phyloP scores from a whole-genome alignment of 2,888 invertebrate genomes.

The Macropis europaea region DNA sequence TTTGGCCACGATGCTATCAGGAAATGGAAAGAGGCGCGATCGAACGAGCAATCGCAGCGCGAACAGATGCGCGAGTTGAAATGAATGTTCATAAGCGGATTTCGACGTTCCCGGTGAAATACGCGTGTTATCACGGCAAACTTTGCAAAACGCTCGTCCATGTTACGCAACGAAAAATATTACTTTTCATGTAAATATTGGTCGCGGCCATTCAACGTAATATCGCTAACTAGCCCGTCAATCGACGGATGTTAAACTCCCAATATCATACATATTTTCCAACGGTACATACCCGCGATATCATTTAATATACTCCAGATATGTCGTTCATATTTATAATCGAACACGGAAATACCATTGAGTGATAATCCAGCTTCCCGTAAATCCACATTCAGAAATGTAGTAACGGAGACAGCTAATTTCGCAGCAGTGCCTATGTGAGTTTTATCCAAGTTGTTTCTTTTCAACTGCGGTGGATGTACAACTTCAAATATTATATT shows the following conservation, averaged over 20 bases:
- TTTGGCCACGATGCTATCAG: not conserved
- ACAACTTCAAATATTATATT: too few species aligned
- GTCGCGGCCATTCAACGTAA: slow-evolving; percentile 13
- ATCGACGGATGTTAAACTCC: slow-evolving; percentile 18
- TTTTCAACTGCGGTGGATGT: too few species aligned
- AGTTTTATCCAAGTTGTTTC: too few species aligned
- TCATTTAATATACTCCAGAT: slow-evolving; percentile 47
- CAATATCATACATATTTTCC: slow-evolving; percentile 17
- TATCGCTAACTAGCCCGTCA: slow-evolving; percentile 1
- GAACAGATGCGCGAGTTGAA: not conserved
- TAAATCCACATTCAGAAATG: too few species aligned
- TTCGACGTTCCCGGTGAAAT: slow-evolving; percentile 40
- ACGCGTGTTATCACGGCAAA: slow-evolving; percentile 34
- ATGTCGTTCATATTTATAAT: too few species aligned
- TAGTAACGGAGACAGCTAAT: too few species aligned
- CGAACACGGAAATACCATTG: too few species aligned
- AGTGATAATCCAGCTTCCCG: too few species aligned
- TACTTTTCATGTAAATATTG: slow-evolving; percentile 39
- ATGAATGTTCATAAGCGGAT: slow-evolving; percentile 46
- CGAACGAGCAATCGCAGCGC: not conserved
- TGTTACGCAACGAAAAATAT: slow-evolving; percentile 37
- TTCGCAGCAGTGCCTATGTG: too few species aligned
- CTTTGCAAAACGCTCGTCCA: slow-evolving; percentile 28
- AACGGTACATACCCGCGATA: not conserved
- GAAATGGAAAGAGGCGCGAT: not conserved